A percentile compares a stretch with the other conserved stretches of the same genome.
Conservation (phyloP, 2,797 vertebrate genomes). For the Lutra lutra region DNA sequence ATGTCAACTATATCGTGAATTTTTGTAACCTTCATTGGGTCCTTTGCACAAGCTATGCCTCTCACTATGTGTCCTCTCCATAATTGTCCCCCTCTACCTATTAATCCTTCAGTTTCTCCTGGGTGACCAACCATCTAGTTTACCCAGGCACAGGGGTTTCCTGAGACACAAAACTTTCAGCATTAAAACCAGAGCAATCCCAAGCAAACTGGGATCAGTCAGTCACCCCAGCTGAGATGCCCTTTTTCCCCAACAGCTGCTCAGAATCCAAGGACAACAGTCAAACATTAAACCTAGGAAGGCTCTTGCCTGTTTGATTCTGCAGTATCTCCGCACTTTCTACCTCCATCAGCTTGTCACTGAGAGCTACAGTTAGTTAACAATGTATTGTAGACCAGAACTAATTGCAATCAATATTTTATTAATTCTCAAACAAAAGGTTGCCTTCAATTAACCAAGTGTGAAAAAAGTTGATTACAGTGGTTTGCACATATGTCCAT, state of each 20-base stretch:
- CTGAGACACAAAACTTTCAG: not conserved
- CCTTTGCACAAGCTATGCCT: not conserved
- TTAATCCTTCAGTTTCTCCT: not conserved
- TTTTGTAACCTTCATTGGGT: not conserved
- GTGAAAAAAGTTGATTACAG: slow-evolving; percentile 60
- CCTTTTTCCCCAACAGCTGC: not conserved
- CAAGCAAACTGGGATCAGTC: not conserved
- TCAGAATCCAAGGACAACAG: slow-evolving; percentile 8
- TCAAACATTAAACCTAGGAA: not conserved
- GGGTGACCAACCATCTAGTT: not conserved
- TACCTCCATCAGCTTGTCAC: not conserved
- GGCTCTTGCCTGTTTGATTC: not conserved
- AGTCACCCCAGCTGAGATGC: not conserved
- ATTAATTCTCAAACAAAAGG: slow-evolving; percentile 72
- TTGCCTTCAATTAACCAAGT: slow-evolving; percentile 72
- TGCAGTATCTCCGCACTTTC: not conserved
- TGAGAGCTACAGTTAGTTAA: slow-evolving; percentile 55
- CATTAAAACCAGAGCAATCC: not conserved
- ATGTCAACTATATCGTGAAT: not conserved
- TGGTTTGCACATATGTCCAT: slow-evolving; percentile 41
- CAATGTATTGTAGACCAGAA: slow-evolving; percentile 46
- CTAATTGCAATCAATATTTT: slow-evolving; percentile 70
- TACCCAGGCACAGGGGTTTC: not conserved
- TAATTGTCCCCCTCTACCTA: not conserved
- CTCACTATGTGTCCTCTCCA: not conserved